Evolutionary conservation across 2,113 vertebrate species (phyloP), one percentile per base, ranked within the genome.

Genomic region (Scophthalmus maximus): DNA sequence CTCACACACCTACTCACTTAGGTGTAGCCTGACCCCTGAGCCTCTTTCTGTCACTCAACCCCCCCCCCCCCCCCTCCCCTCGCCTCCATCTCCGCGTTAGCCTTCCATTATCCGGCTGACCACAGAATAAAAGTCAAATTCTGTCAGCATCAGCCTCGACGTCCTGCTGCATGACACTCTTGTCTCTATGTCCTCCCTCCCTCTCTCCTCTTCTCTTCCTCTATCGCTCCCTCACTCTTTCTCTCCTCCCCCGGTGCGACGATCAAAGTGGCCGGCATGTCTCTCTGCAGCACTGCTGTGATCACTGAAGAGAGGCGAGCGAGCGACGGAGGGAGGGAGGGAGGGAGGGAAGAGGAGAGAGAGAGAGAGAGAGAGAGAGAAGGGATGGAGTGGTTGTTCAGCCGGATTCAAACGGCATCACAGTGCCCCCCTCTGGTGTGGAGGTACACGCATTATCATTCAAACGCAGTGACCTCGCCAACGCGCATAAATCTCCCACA

Each of bases 221-320:
- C 42, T 22, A 14, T 49, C 23, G 17, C 57, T 49, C 49, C 56
- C 40, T 23, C 23, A 11, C 83, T 60, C 53, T 29, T 52, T 6
- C 68, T 57, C 67, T 68, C 36, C 76, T 64, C 65, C 82, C 78
- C 85, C 29, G 73, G 75, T 88, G 87, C 34, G 80, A 78, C 70
- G 89, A 92, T 92, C 87, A 90, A 82, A 92, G 89, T 79, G 65
- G 78, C 83, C 81, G 80, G 85, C 87, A 87, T 91, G 89, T 88
- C 87, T 89, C 86, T 89, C 85, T 87, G 85, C 85, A 86, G 88
- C 42, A 72, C 81, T 87, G 84, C 88, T 91, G 84, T 90, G 88
- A 91, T 92, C 85, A 78, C 80, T 81, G 88, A 38, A 94, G 95
- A 93, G 96, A 94, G 94, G 84, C 87, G 88, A 81, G 68, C 8